Percentiles rank a stretch among this genome's conserved stretches.
Conservation (phyloP, 1,140 invertebrate genomes). For the Drosophila varians region DNA sequence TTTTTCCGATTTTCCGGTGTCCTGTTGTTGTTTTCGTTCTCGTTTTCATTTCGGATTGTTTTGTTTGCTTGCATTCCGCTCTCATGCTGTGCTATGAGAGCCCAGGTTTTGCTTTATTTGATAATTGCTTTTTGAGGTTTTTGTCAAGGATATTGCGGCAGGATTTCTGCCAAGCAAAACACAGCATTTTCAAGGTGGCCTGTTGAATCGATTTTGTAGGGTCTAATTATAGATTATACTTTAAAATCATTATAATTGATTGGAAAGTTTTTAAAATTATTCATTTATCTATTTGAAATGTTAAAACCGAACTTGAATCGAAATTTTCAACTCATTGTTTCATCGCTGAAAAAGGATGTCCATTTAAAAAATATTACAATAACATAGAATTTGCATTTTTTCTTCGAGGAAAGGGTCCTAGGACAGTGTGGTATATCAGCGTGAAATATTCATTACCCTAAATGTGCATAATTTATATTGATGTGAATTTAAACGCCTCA, state of each 20-base stretch:
- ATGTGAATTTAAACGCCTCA: conserved; percentile 53
- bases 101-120: conserved; percentile 41
- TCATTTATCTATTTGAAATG: no score
- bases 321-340: neutral
- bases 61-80: conserved; percentile 21
- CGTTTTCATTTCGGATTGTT: conserved; percentile 13
- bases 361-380: conserved; percentile 13
- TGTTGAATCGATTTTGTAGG: neutral
- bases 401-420: neutral
- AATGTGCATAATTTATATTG: conserved; percentile 52
- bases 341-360: neutral
- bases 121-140: conserved; percentile 58
- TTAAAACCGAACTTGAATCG: neutral
- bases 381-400: conserved; percentile 4
- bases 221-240: neutral
- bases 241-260: neutral
- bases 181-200: neutral
- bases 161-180: neutral
- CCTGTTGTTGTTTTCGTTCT: conserved; percentile 24
- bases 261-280: no score
- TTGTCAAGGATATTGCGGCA: neutral
- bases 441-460: conserved; percentile 28
- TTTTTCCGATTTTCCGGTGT: conserved; percentile 26
- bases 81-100: conserved; percentile 24
- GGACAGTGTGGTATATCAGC: neutral